Evolutionary conservation across 2,888 invertebrate genomes (phyloP).

Genomic region (Yponomeuta plumbellus): DNA sequence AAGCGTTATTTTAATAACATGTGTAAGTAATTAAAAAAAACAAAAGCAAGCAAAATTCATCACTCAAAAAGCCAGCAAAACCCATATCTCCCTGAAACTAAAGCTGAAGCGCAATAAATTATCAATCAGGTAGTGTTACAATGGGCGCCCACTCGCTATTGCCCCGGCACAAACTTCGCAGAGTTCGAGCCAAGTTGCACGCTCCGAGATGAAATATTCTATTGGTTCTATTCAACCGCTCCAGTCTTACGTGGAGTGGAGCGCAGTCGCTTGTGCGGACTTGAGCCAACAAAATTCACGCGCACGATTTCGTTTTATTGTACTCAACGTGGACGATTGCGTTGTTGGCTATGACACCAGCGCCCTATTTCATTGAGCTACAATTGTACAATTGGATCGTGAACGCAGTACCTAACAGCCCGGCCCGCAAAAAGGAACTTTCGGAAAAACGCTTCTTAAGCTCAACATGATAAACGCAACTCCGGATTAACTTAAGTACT

Average conservation of each 20-base stretch:
- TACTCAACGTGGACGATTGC: not conserved
- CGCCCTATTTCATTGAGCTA: not conserved
- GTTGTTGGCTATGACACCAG: not conserved
- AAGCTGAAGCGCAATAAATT: slow-evolving; percentile 16
- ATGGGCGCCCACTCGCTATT: slow-evolving; percentile 13
- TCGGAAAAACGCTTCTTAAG: too few relatives aligned
- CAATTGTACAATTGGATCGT: too few relatives aligned
- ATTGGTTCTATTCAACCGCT: slow-evolving; percentile 47
- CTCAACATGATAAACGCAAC: too few relatives aligned
- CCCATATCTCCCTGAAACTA: not conserved
- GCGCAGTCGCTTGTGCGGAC: slow-evolving; percentile 54
- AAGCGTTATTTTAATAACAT: too few relatives aligned
- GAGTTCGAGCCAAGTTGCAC: slow-evolving; percentile 48
- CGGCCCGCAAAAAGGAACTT: too few relatives aligned
- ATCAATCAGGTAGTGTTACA: slow-evolving; percentile 21
- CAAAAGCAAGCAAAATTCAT: not conserved
- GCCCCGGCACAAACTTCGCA: slow-evolving; percentile 36
- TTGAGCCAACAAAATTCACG: slow-evolving; percentile 33
- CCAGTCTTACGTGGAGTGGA: slow-evolving; percentile 31
- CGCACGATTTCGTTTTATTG: slow-evolving; percentile 33
- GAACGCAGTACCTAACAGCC: too few relatives aligned
- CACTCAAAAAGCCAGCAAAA: not conserved
- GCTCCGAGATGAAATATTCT: slow-evolving; percentile 50
- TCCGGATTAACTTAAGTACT: too few relatives aligned
- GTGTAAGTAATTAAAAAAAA: too few relatives aligned